Conservation (phyloP, 2,888 invertebrate genomes). For the Timema cristinae region DNA sequence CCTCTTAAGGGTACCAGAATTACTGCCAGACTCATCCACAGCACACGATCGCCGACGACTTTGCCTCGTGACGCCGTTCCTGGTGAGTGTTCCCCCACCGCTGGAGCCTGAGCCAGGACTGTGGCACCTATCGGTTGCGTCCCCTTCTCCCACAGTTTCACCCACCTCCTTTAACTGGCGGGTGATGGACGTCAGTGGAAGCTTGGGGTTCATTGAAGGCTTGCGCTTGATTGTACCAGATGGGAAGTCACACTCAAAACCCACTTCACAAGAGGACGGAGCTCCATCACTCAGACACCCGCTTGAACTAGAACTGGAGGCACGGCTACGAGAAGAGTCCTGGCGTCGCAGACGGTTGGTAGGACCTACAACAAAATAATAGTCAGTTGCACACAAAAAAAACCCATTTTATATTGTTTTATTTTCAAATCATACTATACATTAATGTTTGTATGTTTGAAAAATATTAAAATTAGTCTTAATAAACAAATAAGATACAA, state of each 20-base stretch:
- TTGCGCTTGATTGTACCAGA: slow-evolving; percentile 84
- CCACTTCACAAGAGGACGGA: slow-evolving; percentile 62
- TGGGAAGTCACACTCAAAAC: slow-evolving; percentile 48
- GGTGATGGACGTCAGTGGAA: slow-evolving; percentile 86
- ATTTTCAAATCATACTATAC: too few relatives aligned
- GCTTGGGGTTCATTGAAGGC: slow-evolving; percentile 87
- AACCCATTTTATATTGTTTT: too few relatives aligned
- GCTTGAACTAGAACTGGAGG: slow-evolving; percentile 80
- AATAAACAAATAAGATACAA: too few relatives aligned
- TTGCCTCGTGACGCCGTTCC: slow-evolving; percentile 25
- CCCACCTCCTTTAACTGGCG: slow-evolving; percentile 76
- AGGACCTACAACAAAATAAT: slow-evolving; percentile 1
- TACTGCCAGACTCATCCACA: slow-evolving; percentile 28
- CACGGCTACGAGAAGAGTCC: slow-evolving; percentile 55
- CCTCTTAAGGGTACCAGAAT: slow-evolving; percentile 31
- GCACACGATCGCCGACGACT: slow-evolving; percentile 24
- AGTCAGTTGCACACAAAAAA: too few relatives aligned
- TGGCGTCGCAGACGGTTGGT: slow-evolving; percentile 18
- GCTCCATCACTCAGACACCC: slow-evolving; percentile 80
- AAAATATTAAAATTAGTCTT: too few relatives aligned
- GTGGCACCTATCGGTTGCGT: slow-evolving; percentile 17
- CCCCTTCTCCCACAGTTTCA: slow-evolving; percentile 26
- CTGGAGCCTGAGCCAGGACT: slow-evolving; percentile 33
- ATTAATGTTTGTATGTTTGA: too few relatives aligned
- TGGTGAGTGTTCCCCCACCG: slow-evolving; percentile 34